Conservation (phyloP, 2,113 vertebrate species). For the Accipiter virgatus region DNA sequence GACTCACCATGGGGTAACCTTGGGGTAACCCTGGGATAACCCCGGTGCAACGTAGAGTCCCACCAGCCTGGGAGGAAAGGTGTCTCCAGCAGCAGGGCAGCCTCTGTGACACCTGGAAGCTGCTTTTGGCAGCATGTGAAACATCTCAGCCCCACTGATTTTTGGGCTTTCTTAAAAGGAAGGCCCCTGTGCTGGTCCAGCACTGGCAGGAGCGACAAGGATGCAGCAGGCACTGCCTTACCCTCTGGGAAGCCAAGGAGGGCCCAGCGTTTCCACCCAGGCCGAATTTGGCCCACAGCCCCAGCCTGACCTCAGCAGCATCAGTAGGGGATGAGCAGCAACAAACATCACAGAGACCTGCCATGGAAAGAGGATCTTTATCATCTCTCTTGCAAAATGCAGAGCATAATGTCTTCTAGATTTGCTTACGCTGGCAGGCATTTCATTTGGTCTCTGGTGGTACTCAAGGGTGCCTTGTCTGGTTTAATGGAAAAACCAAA, state of each 20-base stretch:
- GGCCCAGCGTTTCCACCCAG: not conserved
- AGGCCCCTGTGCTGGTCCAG: not conserved
- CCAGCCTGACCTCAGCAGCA: not conserved
- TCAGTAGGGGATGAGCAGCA: not conserved
- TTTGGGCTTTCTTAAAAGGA: not conserved
- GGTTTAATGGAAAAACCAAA: not conserved
- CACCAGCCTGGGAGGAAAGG: not conserved
- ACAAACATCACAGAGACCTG: not conserved
- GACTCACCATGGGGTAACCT: not conserved
- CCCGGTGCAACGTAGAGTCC: rapidly evolving
- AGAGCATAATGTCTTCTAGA: not conserved
- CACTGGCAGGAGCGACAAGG: not conserved
- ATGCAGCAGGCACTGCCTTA: not conserved
- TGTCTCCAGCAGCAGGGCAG: not conserved
- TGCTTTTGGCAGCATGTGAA: not conserved
- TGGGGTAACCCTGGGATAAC: not conserved
- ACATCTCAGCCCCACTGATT: not conserved
- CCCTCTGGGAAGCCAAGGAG: not conserved
- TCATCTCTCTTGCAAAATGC: not conserved
- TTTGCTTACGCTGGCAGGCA: not conserved
- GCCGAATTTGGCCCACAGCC: not conserved
- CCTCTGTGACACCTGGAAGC: not conserved
- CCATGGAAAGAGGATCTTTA: not conserved
- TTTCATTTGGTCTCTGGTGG: not conserved
- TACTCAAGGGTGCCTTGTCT: not conserved